Evolutionary conservation across 2,888 invertebrate genomes (phyloP).

Genomic region (Byasa hedistus): DNA sequence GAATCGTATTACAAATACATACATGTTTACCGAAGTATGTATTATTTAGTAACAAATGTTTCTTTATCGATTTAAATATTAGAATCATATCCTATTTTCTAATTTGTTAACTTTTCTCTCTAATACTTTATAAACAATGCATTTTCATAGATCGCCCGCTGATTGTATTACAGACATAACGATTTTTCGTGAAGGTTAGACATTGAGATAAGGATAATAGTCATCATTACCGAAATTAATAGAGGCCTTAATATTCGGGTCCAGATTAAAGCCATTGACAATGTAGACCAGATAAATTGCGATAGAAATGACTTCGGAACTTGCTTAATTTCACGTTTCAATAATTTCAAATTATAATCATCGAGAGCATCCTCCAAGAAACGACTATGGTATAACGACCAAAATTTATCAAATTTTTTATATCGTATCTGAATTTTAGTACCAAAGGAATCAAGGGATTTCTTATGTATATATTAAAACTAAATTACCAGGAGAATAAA

Average conservation of each 20-base stretch:
- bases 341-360: conserved; percentile 68
- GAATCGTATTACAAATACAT: too few species aligned
- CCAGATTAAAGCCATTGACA: conserved; percentile 48
- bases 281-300: conserved; percentile 70
- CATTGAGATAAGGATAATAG: neutral
- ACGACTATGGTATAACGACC: conserved; percentile 12
- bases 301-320: conserved; percentile 62
- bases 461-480: neutral
- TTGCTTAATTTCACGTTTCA: conserved; percentile 74
- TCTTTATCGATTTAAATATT: too few species aligned
- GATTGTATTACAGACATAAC: neutral
- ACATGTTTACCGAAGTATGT: too few species aligned
- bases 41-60: too few species aligned
- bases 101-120: too few species aligned
- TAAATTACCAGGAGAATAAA: neutral
- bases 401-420: neutral
- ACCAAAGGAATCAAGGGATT: neutral
- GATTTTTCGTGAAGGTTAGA: neutral
- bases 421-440: neutral
- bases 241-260: conserved; percentile 50
- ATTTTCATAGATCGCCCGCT: too few species aligned
- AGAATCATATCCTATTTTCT: too few species aligned
- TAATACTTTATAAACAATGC: too few species aligned
- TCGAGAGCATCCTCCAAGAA: conserved; percentile 40
- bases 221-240: conserved; percentile 50